Evolutionary conservation across 2,797 vertebrate genomes (phyloP).

Genomic region (Gobionotothen gibberifrons): DNA sequence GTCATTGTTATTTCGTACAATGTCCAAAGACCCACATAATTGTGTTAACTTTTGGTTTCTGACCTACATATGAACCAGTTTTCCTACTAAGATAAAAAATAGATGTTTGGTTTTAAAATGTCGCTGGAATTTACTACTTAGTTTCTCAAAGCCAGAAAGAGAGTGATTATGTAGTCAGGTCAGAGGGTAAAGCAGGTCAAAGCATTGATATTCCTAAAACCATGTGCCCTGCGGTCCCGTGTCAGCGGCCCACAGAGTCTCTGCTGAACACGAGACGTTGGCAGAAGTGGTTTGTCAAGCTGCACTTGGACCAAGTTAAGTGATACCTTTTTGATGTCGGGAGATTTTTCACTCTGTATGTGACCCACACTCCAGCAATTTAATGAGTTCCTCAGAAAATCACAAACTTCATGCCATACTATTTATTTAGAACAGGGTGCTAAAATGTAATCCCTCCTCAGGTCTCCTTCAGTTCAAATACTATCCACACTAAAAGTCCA

Average conservation of each 20-base stretch:
- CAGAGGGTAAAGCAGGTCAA: slow-evolving; percentile 22
- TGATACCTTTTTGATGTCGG: slow-evolving; percentile 40
- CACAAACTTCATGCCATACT: slow-evolving; percentile 13
- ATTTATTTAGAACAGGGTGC: slow-evolving; percentile 17
- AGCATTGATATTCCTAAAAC: slow-evolving; percentile 49
- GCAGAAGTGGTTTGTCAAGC: slow-evolving; percentile 45
- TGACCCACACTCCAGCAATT: slow-evolving; percentile 31
- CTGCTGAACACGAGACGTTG: slow-evolving; percentile 34
- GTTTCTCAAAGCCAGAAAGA: slow-evolving; percentile 25
- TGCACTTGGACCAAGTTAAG: slow-evolving; percentile 35
- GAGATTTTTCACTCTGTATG: slow-evolving; percentile 10
- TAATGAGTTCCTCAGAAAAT: slow-evolving; percentile 26
- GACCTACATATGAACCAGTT: neutral
- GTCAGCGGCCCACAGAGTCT: slow-evolving; percentile 32
- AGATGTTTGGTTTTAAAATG: neutral
- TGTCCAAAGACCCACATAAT: neutral
- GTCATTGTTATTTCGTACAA: neutral
- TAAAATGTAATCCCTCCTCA: slow-evolving; percentile 7
- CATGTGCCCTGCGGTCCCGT: slow-evolving; percentile 25
- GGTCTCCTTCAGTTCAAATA: neutral
- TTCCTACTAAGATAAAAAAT: slow-evolving; percentile 1
- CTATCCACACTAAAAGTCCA: neutral
- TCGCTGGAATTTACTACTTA: neutral
- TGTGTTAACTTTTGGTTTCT: neutral
- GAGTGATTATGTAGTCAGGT: slow-evolving; percentile 39